Conservation (phyloP, 2,113 vertebrate species). For the Desmodus rotundus region DNA sequence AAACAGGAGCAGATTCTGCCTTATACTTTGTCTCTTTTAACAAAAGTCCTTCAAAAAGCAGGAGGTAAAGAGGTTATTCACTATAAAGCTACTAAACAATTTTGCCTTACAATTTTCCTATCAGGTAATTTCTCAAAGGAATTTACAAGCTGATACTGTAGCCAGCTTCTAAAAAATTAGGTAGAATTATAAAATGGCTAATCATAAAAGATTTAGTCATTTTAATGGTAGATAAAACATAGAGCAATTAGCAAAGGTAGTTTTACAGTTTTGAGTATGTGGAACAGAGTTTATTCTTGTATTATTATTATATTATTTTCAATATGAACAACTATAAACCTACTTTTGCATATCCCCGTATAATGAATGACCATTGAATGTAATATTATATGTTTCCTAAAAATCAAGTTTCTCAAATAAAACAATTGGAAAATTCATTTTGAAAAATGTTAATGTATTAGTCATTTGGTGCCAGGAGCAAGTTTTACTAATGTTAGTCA, state of each 20-base stretch:
- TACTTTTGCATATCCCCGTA: too few species aligned
- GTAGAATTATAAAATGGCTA: not conserved
- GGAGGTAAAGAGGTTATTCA: not conserved
- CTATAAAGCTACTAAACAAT: not conserved
- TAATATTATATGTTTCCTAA: not conserved
- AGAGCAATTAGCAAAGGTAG: too few species aligned
- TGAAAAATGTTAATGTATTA: not conserved
- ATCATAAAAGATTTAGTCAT: not conserved
- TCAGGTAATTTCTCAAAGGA: not conserved
- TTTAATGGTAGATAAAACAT: not conserved
- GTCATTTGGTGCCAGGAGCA: not conserved
- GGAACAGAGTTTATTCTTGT: too few species aligned
- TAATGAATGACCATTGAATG: not conserved
- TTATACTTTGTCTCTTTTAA: conserved; percentile 9
- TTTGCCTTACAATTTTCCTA: not conserved
- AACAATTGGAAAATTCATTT: not conserved
- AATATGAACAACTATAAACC: too few species aligned
- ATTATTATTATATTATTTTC: too few species aligned
- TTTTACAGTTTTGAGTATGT: too few species aligned
- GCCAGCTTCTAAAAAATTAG: not conserved
- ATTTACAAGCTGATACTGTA: not conserved
- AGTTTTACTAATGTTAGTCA: not conserved
- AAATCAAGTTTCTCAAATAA: not conserved
- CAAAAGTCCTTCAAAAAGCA: not conserved
- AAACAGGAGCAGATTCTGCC: not conserved